phyloP scores from a whole-genome alignment of 2,797 vertebrate species.

The Sylvilagus floridanus region DNA sequence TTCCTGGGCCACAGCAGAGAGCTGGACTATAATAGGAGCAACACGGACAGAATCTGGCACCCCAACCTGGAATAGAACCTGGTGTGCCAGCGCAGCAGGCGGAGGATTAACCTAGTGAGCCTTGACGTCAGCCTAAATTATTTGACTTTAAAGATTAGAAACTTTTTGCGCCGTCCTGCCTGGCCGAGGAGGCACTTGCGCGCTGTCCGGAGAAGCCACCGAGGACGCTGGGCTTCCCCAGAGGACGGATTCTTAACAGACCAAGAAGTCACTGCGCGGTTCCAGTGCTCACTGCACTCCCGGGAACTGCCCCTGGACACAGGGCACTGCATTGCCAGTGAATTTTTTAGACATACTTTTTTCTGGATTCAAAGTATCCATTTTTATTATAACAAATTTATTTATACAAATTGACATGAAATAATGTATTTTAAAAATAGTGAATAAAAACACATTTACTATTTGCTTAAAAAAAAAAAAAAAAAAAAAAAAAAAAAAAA shows the following conservation, averaged over 20 bases:
- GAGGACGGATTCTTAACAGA: not conserved
- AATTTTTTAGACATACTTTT: slow-evolving; percentile 52
- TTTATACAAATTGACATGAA: slow-evolving; percentile 46
- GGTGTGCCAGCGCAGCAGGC: too few species aligned
- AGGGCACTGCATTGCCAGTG: slow-evolving; percentile 22
- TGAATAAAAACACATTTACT: slow-evolving; percentile 65
- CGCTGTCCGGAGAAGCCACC: not conserved
- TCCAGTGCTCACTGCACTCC: slow-evolving; percentile 14
- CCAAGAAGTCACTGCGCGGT: not conserved
- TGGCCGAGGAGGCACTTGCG: not conserved
- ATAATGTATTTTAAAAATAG: slow-evolving; percentile 60
- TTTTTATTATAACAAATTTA: slow-evolving; percentile 45
- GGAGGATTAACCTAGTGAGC: too few species aligned
- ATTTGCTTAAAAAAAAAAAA: too few species aligned
- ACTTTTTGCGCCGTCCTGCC: not conserved
- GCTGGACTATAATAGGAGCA: too few species aligned
- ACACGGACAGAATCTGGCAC: too few species aligned
- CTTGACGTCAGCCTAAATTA: not conserved
- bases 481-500: too few species aligned
- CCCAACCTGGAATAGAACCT: too few species aligned
- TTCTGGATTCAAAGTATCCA: slow-evolving; percentile 29
- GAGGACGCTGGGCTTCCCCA: slow-evolving; percentile 29
- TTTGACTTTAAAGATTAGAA: slow-evolving; percentile 59
- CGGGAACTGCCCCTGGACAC: not conserved
- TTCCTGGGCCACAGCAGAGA: too few species aligned